Evolutionary conservation across 2,888 invertebrate genomes (phyloP), one percentile per base, ranked within the genome.

Genomic region (Dolomedes plantarius): DNA sequence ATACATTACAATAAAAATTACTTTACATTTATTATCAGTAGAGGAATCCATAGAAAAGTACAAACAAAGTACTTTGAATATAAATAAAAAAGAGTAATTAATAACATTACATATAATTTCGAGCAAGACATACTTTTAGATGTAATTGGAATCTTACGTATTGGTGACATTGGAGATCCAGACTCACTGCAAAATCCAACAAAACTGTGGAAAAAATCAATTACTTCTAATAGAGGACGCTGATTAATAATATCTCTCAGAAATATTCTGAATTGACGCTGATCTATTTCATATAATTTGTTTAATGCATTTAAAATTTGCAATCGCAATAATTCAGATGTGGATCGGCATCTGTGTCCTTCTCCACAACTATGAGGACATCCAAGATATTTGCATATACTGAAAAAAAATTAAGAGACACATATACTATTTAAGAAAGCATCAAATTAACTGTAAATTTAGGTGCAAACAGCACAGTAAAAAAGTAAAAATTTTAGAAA

Each of bases 111-210:
- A n/a, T n/a, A n/a, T n/a, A n/a, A n/a, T n/a, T n/a, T n/a, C n/a
- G n/a, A n/a, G n/a, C n/a, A n/a, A n/a, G n/a, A n/a, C n/a, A n/a
- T n/a, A n/a, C n/a, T n/a, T n/a, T n/a, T 36, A 36, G 5, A 36
- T 36, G 9, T 5, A n/a, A 36, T 36, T 36, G 9, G 64, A 27
- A 68, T 94, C 96, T 95, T 93, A 97, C 97, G 96, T 92, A 96
- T 93, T 39, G 97, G 97, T 31, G 97, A 97, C 27, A 97, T 93
- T 89, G 96, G 92, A 9, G 95, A 94, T 88, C 95, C 94, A 13
- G 97, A 97, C 91, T 98, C 98, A 46, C 96, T 94, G 92, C 99
- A 99, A 91, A 97, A 99, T 6, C 98, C 98, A 73, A 98, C 94
- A 89, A 98, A 96, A 0, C 98, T 95, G 91, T 99, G 99, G 87